Evolutionary conservation across 1,140 invertebrate genomes (phyloP).

Genomic region (Colletes latitarsis): DNA sequence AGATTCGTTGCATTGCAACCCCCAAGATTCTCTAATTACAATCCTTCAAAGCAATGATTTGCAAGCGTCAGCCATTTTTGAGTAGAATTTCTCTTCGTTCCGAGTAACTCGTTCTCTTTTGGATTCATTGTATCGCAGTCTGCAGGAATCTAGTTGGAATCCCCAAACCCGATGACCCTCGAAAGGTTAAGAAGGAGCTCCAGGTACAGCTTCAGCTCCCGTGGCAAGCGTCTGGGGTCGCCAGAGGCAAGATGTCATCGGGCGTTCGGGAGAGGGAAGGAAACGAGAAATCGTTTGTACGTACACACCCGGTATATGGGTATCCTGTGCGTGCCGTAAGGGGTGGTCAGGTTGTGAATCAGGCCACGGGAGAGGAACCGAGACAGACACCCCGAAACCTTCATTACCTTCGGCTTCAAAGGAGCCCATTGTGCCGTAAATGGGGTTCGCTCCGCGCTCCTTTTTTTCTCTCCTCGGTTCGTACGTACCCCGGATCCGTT

Average conservation of each 20-base stretch:
- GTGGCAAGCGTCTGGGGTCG: neutral
- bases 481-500: constrained; percentile 64
- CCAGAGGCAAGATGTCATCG: neutral
- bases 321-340: constrained; percentile 66
- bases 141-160: too few relatives aligned
- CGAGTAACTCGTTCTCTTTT: too few relatives aligned
- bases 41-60: too few relatives aligned
- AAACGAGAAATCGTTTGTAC: neutral
- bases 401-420: constrained; percentile 72
- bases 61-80: too few relatives aligned
- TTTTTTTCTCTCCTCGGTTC: constrained; percentile 55
- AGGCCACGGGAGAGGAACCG: constrained; percentile 55
- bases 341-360: constrained; percentile 70
- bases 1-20: too few relatives aligned
- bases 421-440: constrained; percentile 73
- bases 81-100: too few relatives aligned
- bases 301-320: constrained; percentile 64
- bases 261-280: neutral
- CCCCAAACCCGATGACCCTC: neutral
- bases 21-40: too few relatives aligned
- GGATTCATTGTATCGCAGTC: too few relatives aligned
- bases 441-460: constrained; percentile 65
- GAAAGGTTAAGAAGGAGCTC: neutral
- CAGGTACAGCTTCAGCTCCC: too few relatives aligned
- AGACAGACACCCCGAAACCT: constrained; percentile 71